Evolutionary conservation across 2,888 invertebrate species (phyloP).

Genomic region (Amblyjoppa proteus): DNA sequence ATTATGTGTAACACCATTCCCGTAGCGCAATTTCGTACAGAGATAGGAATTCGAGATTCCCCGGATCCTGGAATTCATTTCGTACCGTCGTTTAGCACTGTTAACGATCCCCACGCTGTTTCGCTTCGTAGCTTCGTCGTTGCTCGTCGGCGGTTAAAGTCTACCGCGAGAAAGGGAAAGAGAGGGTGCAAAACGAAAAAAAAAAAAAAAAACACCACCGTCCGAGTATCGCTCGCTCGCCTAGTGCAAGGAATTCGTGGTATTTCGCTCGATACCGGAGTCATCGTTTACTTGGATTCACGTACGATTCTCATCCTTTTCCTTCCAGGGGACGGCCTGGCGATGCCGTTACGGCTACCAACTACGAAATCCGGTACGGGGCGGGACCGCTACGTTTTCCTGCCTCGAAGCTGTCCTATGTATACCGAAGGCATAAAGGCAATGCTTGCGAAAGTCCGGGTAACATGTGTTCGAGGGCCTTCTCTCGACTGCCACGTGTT

Average conservation of each 20-base stretch:
- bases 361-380: conserved; percentile 44
- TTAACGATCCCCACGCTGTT: conserved; percentile 45
- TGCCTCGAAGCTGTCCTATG: conserved; percentile 36
- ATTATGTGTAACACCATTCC: conserved; percentile 21
- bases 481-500: conserved; percentile 73
- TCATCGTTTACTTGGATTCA: conserved; percentile 38
- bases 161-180: not conserved
- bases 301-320: conserved; percentile 15
- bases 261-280: conserved; percentile 37
- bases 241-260: conserved; percentile 30
- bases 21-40: conserved; percentile 3
- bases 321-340: conserved; percentile 1
- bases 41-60: conserved; percentile 59
- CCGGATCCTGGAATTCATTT: conserved; percentile 58
- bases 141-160: conserved; percentile 23
- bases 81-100: conserved; percentile 51
- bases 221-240: not conserved
- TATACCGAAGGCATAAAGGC: conserved; percentile 29
- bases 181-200: not conserved
- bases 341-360: not conserved
- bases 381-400: conserved; percentile 42
- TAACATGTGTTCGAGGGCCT: conserved; percentile 74
- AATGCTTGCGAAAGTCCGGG: conserved; percentile 74
- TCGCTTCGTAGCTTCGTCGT: conserved; percentile 48
- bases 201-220: not conserved